Evolutionary conservation across 1,140 invertebrate species (phyloP).

Genomic region (Drosophila parabipectinata): DNA sequence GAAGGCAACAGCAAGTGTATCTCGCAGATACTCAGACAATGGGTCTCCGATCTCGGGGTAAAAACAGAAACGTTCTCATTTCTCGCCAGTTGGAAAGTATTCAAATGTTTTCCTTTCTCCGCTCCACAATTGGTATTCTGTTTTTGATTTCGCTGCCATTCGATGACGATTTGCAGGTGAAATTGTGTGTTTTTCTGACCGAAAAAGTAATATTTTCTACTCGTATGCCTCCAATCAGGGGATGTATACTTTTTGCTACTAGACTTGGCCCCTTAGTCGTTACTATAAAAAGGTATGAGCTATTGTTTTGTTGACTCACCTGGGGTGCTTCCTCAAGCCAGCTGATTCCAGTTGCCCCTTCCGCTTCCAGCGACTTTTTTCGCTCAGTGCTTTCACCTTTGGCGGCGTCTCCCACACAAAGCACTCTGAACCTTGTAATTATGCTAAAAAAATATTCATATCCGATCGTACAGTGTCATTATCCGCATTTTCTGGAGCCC

Average conservation of each 20-base stretch:
- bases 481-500: neutral
- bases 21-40: constrained; percentile 21
- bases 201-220: no score
- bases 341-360: no score
- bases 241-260: no score
- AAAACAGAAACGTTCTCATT: constrained; percentile 48
- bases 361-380: neutral
- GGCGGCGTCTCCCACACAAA: neutral
- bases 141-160: neutral
- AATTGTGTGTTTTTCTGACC: neutral
- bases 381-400: constrained; percentile 10
- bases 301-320: neutral
- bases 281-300: no score
- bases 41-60: neutral
- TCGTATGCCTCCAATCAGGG: no score
- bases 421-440: neutral
- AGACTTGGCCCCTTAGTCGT: no score
- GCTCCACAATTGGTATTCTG: neutral
- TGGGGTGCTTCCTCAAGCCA: neutral
- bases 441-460: neutral
- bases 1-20: constrained; percentile 14
- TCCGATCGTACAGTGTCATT: neutral
- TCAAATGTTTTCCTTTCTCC: constrained; percentile 49
- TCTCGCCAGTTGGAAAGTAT: constrained; percentile 31
- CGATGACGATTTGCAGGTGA: neutral